Conservation (phyloP, 2,888 invertebrate species). For the Pristionchus fissidentatus region DNA sequence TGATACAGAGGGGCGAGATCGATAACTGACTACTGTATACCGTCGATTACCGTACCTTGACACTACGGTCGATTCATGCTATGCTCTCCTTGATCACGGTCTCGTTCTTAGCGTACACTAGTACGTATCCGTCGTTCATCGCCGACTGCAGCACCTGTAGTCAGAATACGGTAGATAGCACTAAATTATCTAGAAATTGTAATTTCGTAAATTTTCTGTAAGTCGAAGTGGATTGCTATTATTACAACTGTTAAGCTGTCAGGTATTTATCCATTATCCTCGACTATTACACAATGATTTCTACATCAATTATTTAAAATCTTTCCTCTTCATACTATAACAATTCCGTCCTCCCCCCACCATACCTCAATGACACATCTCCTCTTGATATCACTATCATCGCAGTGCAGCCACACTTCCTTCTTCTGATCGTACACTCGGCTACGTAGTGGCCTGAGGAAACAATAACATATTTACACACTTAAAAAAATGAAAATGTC, state of each 20-base stretch:
- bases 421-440: constrained; percentile 18
- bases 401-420: constrained; percentile 32
- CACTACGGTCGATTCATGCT: not conserved
- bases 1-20: not conserved
- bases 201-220: not conserved
- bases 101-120: constrained; percentile 12
- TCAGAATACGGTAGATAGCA: not conserved
- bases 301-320: not conserved
- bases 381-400: not conserved
- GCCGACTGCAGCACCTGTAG: not conserved
- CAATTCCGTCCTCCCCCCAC: not conserved
- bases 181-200: not conserved
- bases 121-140: constrained; percentile 18
- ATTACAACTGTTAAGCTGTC: too few species aligned
- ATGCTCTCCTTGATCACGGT: not conserved
- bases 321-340: not conserved
- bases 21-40: not conserved
- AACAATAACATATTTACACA: too few species aligned
- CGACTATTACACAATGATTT: too few species aligned
- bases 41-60: not conserved
- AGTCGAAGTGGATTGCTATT: not conserved
- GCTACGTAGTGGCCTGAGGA: constrained; percentile 40
- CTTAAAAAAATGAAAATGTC: not conserved
- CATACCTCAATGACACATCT: not conserved
- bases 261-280: too few species aligned